Conservation (phyloP, 2,113 vertebrate species). For the Eclectus roratus region DNA sequence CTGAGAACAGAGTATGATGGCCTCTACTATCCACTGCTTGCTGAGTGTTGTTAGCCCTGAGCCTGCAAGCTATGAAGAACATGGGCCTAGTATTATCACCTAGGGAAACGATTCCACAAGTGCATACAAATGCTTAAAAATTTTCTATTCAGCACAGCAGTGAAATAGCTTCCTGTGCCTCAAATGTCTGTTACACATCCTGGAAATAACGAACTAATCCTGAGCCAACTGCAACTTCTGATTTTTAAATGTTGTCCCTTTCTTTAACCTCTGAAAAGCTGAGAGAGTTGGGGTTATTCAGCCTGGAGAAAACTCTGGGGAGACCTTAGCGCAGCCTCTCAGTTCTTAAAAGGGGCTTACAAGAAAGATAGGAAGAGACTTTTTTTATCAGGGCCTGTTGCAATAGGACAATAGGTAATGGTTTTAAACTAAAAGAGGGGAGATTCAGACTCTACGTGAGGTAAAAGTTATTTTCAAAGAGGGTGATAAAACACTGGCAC, state of each 20-base stretch:
- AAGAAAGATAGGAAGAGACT: background rate
- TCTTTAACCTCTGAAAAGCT: background rate
- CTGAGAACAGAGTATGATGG: accelerated
- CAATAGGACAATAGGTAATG: background rate
- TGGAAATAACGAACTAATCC: background rate
- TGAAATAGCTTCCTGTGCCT: background rate
- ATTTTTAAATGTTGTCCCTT: background rate
- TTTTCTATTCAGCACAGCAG: background rate
- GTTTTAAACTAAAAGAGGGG: background rate
- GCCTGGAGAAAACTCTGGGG: background rate
- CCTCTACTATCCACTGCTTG: background rate
- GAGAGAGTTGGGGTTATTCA: background rate
- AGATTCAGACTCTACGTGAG: background rate
- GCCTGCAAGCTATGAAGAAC: background rate
- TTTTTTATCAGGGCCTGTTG: background rate
- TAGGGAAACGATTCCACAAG: background rate
- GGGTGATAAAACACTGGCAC: background rate
- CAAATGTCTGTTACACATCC: background rate
- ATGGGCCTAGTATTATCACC: background rate
- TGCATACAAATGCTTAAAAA: background rate
- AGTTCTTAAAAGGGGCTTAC: background rate
- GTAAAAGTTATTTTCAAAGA: background rate
- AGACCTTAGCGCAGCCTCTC: background rate
- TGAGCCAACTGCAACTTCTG: background rate
- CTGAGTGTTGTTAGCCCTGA: background rate